These are phyloP conservation scores for Chrysotoxum bicinctum DNA, from an alignment of 2,888 invertebrate species.

Conservation along the genomic window DNA sequence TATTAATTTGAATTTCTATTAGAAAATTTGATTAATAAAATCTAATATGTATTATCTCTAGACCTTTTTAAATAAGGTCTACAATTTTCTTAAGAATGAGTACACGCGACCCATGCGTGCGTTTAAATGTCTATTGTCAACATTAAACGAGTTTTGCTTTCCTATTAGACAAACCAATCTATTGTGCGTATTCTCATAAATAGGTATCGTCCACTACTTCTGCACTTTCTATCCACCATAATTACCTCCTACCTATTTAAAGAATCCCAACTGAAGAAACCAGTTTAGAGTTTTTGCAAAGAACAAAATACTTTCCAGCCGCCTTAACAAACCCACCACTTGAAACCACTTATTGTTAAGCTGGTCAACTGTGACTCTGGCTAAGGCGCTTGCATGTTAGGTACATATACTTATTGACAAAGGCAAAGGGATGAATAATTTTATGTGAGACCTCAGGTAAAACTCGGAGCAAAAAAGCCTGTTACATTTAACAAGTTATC, in stretches of 20 bases:
- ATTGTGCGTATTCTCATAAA: constrained; percentile 9
- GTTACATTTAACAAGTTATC: constrained; percentile 24
- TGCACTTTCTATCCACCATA: constrained; percentile 47
- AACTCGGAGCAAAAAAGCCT: constrained; percentile 16
- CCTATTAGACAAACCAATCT: neutral
- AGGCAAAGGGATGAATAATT: neutral
- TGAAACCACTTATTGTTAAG: constrained; percentile 2
- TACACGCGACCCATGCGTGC: neutral
- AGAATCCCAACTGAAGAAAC: constrained; percentile 46
- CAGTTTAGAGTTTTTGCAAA: constrained; percentile 53
- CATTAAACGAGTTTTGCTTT: neutral
- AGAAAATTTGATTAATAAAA: too few species aligned
- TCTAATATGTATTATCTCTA: too few species aligned
- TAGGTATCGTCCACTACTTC: constrained; percentile 13
- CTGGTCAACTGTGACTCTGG: neutral
- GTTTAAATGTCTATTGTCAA: neutral
- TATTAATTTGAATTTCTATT: too few species aligned
- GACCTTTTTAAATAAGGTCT: too few species aligned
- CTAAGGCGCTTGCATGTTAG: neutral
- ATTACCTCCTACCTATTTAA: constrained; percentile 36
- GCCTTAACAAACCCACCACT: neutral
- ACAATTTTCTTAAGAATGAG: neutral
- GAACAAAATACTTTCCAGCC: constrained; percentile 18
- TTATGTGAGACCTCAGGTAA: constrained; percentile 34
- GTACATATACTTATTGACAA: neutral